Conservation (phyloP, 1,140 invertebrate species). For the Phymastichus coffea region DNA sequence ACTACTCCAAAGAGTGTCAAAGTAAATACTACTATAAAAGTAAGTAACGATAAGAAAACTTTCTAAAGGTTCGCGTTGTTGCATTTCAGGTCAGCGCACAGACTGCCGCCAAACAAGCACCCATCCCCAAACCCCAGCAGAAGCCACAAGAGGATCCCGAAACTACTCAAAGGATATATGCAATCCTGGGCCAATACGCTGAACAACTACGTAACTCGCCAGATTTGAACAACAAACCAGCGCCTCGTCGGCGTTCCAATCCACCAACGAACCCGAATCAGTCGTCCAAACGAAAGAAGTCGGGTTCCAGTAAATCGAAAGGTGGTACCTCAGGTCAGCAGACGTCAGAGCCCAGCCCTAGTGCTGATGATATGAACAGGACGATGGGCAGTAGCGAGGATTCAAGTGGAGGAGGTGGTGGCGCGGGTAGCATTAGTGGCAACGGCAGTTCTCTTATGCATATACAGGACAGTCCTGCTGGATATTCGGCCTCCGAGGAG, state of each 20-base stretch:
- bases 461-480: conserved; percentile 51
- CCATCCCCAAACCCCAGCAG: conserved; percentile 68
- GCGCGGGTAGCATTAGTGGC: conserved; percentile 47
- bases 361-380: conserved; percentile 63
- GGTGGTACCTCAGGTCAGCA: conserved; percentile 47
- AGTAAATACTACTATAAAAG: conserved; percentile 57
- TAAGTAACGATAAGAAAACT: too few species aligned
- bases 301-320: conserved; percentile 61
- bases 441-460: conserved; percentile 41
- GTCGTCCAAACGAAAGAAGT: conserved; percentile 73
- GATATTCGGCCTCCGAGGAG: conserved; percentile 47
- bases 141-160: conserved; percentile 81
- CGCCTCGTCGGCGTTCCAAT: conserved; percentile 71
- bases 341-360: conserved; percentile 61
- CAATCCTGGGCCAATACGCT: conserved; percentile 78
- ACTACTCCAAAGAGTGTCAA: conserved; percentile 60
- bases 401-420: conserved; percentile 65
- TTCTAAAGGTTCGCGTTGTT: too few species aligned
- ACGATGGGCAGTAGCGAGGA: conserved; percentile 73
- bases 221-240: conserved; percentile 78
- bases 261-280: conserved; percentile 71
- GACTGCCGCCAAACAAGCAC: conserved; percentile 64
- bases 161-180: conserved; percentile 76
- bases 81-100: conserved; percentile 53
- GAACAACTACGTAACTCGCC: conserved; percentile 78